phyloP scores from a whole-genome alignment of 2,888 invertebrate genomes.

The Ypsolopha sequella region DNA sequence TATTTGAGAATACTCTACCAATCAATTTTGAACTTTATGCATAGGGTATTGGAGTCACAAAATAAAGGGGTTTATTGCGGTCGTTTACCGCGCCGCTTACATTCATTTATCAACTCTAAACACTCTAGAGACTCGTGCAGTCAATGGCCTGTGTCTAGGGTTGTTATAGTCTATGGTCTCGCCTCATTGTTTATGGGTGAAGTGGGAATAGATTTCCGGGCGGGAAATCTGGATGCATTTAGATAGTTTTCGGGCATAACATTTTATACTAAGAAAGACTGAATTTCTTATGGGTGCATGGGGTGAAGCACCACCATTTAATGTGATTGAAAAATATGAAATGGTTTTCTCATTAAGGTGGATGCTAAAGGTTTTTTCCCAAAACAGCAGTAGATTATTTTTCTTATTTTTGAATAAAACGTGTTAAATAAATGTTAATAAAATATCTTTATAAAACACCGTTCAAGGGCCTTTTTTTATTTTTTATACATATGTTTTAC shows the following conservation, averaged over 20 bases:
- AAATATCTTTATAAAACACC: no score
- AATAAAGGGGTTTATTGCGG: no score
- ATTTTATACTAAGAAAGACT: neutral
- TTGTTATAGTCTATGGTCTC: conserved; percentile 21
- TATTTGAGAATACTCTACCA: no score
- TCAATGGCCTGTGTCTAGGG: conserved; percentile 41
- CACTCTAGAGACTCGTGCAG: conserved; percentile 45
- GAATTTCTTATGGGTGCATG: neutral
- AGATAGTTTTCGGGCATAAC: neutral
- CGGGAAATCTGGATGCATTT: neutral
- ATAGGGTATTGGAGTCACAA: no score
- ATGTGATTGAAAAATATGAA: neutral
- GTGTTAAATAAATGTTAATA: no score
- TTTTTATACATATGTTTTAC: no score
- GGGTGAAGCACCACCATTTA: no score
- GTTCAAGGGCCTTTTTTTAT: no score
- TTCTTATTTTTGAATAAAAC: no score
- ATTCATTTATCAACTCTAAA: conserved; percentile 62
- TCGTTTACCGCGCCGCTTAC: conserved; percentile 40
- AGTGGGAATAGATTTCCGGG: neutral
- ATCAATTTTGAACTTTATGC: no score
- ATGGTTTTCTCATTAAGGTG: neutral
- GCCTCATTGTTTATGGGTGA: neutral
- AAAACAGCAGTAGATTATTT: no score
- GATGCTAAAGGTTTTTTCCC: no score